phyloP scores from a whole-genome alignment of 2,113 vertebrate species.

The Alaudala cheleensis region DNA sequence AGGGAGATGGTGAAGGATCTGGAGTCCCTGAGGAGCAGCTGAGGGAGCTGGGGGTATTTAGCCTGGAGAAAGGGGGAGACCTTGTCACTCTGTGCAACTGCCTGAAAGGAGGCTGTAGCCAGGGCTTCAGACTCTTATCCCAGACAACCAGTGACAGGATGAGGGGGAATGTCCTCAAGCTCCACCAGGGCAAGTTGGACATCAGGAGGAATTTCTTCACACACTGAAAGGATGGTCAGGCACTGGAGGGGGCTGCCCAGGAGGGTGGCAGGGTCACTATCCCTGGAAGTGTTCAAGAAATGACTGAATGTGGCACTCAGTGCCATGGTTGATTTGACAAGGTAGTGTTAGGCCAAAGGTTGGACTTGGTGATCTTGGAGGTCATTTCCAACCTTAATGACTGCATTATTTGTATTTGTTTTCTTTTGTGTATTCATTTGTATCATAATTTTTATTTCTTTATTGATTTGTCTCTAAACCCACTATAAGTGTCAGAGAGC shows the following conservation, averaged over 20 bases:
- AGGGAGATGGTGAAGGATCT: neutral
- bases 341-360: neutral
- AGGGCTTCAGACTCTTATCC: neutral
- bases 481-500: neutral
- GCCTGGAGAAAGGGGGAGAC: neutral
- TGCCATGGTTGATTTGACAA: neutral
- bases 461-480: neutral
- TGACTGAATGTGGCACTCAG: neutral
- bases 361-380: neutral
- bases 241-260: neutral
- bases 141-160: neutral
- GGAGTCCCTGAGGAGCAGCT: neutral
- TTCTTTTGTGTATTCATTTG: neutral
- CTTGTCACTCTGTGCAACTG: fast-evolving
- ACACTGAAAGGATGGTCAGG: neutral
- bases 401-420: neutral
- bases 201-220: neutral
- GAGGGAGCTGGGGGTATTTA: neutral
- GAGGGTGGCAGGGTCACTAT: no score
- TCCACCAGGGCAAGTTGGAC: no score
- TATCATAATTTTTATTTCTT: neutral
- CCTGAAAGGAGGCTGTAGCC: neutral
- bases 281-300: neutral
- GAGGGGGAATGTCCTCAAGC: neutral
- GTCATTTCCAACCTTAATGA: neutral